Evolutionary conservation across 2,113 vertebrate genomes (phyloP).

Genomic region (Mirza zaza): DNA sequence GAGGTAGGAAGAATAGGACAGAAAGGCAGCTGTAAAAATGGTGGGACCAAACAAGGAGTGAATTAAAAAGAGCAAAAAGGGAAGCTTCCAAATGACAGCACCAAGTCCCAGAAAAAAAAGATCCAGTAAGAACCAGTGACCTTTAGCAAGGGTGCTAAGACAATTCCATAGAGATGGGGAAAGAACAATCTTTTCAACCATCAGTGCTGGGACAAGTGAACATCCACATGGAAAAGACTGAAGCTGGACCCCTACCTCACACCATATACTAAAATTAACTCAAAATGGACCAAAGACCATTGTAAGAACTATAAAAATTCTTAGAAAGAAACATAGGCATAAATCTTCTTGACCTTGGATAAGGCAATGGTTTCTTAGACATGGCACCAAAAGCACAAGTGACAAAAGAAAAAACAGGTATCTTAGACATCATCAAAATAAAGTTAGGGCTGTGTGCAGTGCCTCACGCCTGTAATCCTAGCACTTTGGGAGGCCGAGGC

Average conservation of each 20-base stretch:
- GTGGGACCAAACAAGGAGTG: background rate
- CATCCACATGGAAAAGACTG: background rate
- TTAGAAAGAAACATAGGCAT: background rate
- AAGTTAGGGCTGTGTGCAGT: no score
- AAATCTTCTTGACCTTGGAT: background rate
- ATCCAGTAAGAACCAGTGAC: background rate
- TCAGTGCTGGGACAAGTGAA: background rate
- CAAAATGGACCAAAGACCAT: background rate
- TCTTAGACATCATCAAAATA: background rate
- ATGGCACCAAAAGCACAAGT: background rate
- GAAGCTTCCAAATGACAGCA: background rate
- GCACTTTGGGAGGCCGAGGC: no score
- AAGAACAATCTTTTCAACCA: background rate
- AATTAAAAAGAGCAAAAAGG: background rate
- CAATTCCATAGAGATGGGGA: background rate
- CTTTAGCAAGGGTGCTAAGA: background rate
- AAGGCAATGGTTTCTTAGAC: background rate
- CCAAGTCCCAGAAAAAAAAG: background rate
- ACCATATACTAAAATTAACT: background rate
- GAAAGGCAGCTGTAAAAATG: background rate
- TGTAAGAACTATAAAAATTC: background rate
- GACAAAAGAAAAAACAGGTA: background rate
- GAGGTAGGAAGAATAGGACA: background rate
- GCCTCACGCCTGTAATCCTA: no score
- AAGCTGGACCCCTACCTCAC: background rate